Evolutionary conservation across 2,888 invertebrate genomes (phyloP).

Genomic region (Philonicus albiceps): DNA sequence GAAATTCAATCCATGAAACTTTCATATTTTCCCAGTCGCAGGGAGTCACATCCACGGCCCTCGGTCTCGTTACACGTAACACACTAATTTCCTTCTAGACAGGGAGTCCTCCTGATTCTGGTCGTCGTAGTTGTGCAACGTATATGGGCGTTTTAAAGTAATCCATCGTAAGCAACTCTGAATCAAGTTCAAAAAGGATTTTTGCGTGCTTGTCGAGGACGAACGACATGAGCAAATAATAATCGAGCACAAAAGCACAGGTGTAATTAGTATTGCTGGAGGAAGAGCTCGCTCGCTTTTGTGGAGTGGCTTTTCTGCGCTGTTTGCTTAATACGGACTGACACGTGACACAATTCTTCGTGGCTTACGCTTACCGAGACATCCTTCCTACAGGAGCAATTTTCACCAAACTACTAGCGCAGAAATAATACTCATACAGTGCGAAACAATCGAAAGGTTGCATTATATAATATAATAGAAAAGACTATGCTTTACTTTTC

Average conservation of each 20-base stretch:
- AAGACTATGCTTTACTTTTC: not conserved
- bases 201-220: not conserved
- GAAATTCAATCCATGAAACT: conserved; percentile 13
- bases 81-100: conserved; percentile 13
- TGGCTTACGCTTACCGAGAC: not conserved
- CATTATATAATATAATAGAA: not conserved
- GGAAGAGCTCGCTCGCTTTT: not conserved
- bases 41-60: not conserved
- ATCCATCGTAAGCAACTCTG: conserved; percentile 5
- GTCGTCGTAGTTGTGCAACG: not conserved
- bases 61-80: not conserved
- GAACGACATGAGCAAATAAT: not conserved
- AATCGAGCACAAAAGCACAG: not conserved
- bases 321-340: not conserved
- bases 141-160: not conserved
- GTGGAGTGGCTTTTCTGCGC: not conserved
- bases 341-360: not conserved
- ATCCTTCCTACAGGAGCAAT: not conserved
- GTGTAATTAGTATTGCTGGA: conserved; percentile 2
- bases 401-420: not conserved
- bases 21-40: not conserved
- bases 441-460: not conserved
- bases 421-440: not conserved
- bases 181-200: conserved; percentile 21
- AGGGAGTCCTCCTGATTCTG: not conserved